These are phyloP conservation scores for Oedothorax gibbosus DNA, from an alignment of 1,140 invertebrate genomes.

Conservation along the genomic window DNA sequence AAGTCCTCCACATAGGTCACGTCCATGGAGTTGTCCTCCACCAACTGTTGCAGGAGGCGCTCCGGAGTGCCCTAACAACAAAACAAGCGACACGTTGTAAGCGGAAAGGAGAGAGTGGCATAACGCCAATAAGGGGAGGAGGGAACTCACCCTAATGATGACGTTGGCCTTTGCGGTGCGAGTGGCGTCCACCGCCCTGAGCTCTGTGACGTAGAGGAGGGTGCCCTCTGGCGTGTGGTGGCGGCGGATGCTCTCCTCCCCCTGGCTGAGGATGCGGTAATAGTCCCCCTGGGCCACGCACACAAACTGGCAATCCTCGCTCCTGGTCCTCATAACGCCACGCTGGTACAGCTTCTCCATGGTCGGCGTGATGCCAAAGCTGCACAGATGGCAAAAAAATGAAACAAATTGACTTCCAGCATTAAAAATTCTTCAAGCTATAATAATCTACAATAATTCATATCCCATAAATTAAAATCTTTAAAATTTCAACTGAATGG, in stretches of 20 bases:
- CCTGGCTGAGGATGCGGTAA: slow-evolving; percentile 80
- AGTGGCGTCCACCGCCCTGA: slow-evolving; percentile 78
- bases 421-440: not conserved
- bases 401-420: not conserved
- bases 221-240: slow-evolving; percentile 91
- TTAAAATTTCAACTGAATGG: not conserved
- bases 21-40: slow-evolving; percentile 94
- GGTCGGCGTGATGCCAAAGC: slow-evolving; percentile 95
- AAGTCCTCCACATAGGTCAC: slow-evolving; percentile 99
- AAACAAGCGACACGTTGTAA: too few species aligned
- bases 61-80: slow-evolving; percentile 83
- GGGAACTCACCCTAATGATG: slow-evolving; percentile 79
- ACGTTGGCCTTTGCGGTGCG: slow-evolving; percentile 82
- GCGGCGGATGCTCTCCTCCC: slow-evolving; percentile 93
- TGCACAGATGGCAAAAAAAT: slow-evolving; percentile 1
- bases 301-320: slow-evolving; percentile 98
- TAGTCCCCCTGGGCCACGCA: slow-evolving; percentile 98
- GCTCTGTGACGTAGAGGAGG: slow-evolving; percentile 91
- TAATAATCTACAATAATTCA: not conserved
- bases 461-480: not conserved
- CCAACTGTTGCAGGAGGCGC: slow-evolving; percentile 89
- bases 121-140: too few species aligned
- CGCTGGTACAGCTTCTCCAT: slow-evolving; percentile 95
- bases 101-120: too few species aligned
- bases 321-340: slow-evolving; percentile 95